These are phyloP conservation scores for Ormyrus rosae DNA, from an alignment of 2,888 invertebrate genomes.

Conservation along the genomic window DNA sequence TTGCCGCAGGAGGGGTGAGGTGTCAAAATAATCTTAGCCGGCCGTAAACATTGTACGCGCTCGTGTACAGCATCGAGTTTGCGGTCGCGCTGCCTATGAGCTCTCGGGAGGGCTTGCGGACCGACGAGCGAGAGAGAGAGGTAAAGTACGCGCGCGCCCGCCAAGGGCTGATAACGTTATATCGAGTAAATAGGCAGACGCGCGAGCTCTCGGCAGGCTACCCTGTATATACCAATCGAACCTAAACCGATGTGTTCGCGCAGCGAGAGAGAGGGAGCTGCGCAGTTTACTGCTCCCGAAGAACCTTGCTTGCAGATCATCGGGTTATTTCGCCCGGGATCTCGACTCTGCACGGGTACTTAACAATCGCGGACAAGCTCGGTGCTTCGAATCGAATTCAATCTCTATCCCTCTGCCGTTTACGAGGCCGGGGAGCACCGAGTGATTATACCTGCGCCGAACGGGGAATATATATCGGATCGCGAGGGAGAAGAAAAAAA, in stretches of 20 bases:
- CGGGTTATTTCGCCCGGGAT: no score
- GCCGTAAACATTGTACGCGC: constrained; percentile 15
- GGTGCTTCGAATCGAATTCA: not conserved
- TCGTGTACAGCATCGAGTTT: not conserved
- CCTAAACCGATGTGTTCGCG: not conserved
- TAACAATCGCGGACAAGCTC: not conserved
- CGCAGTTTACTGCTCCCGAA: constrained; percentile 18
- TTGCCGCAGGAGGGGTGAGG: no score
- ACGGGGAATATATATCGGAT: constrained; percentile 7
- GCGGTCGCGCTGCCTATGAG: no score
- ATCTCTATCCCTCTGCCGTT: not conserved
- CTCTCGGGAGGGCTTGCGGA: no score
- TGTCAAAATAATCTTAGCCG: no score
- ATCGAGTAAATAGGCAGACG: constrained; percentile 34
- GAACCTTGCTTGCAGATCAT: no score
- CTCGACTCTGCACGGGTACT: no score
- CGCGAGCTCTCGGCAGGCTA: not conserved
- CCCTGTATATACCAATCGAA: not conserved
- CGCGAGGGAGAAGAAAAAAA: no score
- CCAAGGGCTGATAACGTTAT: constrained; percentile 38
- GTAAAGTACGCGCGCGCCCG: not conserved
- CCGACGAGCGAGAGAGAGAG: no score
- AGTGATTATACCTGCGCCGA: no score
- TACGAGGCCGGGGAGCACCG: not conserved
- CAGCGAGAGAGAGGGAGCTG: not conserved